Conservation (phyloP, 2,797 vertebrate genomes). For the Chelon auratus region DNA sequence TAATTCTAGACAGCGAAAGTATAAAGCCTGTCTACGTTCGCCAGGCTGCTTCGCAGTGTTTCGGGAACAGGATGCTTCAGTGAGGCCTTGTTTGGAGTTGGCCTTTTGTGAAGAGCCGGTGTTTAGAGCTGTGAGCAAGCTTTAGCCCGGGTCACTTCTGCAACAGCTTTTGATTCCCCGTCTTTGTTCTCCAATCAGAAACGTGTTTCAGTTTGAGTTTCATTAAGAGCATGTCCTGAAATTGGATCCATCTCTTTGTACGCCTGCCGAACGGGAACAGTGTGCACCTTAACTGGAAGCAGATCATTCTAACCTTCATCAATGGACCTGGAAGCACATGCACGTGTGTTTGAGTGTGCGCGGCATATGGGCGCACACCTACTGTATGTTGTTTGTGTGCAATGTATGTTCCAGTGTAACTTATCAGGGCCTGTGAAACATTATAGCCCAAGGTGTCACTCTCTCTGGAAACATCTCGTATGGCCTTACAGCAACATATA, state of each 20-base stretch:
- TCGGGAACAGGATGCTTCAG: slow-evolving; percentile 59
- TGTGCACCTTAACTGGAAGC: slow-evolving; percentile 80
- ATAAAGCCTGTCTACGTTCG: slow-evolving; percentile 47
- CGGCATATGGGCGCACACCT: slow-evolving; percentile 23
- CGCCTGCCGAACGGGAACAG: slow-evolving; percentile 71
- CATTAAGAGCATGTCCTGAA: slow-evolving; percentile 85
- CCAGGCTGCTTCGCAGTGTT: slow-evolving; percentile 61
- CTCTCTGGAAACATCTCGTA: slow-evolving; percentile 31
- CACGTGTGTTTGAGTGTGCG: slow-evolving; percentile 39
- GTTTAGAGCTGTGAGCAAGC: slow-evolving; percentile 69
- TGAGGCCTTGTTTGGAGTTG: slow-evolving; percentile 76
- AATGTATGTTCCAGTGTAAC: slow-evolving; percentile 22
- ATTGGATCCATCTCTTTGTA: slow-evolving; percentile 78
- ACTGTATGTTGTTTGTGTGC: slow-evolving; percentile 31
- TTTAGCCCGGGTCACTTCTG: slow-evolving; percentile 68
- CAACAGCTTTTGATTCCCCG: slow-evolving; percentile 65
- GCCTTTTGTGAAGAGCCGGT: slow-evolving; percentile 48
- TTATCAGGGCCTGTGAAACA: slow-evolving; percentile 54
- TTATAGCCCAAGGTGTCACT: slow-evolving; percentile 50
- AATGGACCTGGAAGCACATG: slow-evolving; percentile 39
- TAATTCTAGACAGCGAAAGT: slow-evolving; percentile 70
- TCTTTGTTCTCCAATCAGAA: slow-evolving; percentile 83
- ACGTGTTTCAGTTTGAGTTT: slow-evolving; percentile 83
- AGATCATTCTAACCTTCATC: slow-evolving; percentile 72
- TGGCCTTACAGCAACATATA: slow-evolving; percentile 44